phyloP scores from a whole-genome alignment of 2,888 invertebrate genomes.

The Uropetala carovei region DNA sequence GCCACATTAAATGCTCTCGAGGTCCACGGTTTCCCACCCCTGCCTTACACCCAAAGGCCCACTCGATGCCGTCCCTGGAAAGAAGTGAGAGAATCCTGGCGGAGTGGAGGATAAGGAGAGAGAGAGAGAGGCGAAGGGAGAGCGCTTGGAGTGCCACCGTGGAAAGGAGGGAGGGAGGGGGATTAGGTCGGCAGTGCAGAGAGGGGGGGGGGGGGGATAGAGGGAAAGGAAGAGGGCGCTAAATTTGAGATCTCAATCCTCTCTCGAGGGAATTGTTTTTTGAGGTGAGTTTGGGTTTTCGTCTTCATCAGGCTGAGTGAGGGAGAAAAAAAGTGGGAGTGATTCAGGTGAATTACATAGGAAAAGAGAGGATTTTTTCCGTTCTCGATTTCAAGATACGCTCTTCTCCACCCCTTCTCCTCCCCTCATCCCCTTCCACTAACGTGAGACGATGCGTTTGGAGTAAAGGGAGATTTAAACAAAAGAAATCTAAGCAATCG shows the following conservation, averaged over 20 bases:
- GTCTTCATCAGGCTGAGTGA: slow-evolving; percentile 12
- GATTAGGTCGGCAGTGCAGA: neutral
- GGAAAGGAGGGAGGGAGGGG: neutral
- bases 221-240: neutral
- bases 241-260: slow-evolving; percentile 26
- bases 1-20: too few relatives aligned
- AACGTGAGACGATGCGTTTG: too few relatives aligned
- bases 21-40: neutral
- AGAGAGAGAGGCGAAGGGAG: neutral
- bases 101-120: neutral
- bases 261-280: neutral
- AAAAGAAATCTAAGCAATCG: too few relatives aligned
- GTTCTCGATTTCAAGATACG: neutral
- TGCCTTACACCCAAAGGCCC: neutral
- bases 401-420: neutral
- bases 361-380: neutral
- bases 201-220: too few relatives aligned
- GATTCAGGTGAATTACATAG: neutral
- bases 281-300: slow-evolving; percentile 23
- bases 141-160: neutral
- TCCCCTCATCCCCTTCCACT: too few relatives aligned
- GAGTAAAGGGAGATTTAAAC: too few relatives aligned
- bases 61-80: neutral
- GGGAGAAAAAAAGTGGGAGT: neutral
- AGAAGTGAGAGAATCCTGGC: neutral